A percentile compares a stretch with the other conserved stretches of the same genome.
These are phyloP conservation scores for Drosophila serrata DNA, from an alignment of 1,140 invertebrate genomes.

Conservation along the genomic window DNA sequence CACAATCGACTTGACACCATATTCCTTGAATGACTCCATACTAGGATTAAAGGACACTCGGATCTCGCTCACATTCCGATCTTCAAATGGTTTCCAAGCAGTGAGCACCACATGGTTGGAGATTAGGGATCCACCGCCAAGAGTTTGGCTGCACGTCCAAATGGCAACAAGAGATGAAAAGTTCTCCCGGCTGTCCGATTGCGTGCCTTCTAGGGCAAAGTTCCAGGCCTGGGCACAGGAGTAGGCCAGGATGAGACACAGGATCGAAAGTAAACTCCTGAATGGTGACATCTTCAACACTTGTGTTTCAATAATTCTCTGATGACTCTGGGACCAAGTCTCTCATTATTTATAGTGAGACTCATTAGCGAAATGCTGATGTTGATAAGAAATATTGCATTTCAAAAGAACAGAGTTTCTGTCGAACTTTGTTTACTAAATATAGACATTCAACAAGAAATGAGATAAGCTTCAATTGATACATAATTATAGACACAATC, in stretches of 20 bases:
- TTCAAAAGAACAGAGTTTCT: not conserved
- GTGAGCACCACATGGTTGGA: not conserved
- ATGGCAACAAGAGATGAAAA: too few species aligned
- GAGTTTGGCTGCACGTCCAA: rapidly evolving
- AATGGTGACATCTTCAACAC: not conserved
- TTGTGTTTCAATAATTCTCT: not conserved
- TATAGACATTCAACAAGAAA: not conserved
- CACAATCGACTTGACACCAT: not conserved
- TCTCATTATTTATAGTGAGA: not conserved
- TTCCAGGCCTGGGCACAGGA: not conserved
- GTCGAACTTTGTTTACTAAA: not conserved
- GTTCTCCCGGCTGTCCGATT: too few species aligned
- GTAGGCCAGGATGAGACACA: not conserved
- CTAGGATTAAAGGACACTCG: rapidly evolving
- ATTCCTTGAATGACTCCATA: too few species aligned
- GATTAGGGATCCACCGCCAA: not conserved
- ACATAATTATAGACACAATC: too few species aligned
- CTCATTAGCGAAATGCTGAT: not conserved
- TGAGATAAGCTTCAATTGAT: not conserved
- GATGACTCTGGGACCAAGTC: not conserved
- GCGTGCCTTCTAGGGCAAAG: too few species aligned
- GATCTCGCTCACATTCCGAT: not conserved
- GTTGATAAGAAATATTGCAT: not conserved
- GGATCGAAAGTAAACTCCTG: not conserved
- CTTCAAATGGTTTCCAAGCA: not conserved